These are phyloP conservation scores for Siniperca obscura DNA, from an alignment of 2,797 vertebrate species.

Conservation along the genomic window DNA sequence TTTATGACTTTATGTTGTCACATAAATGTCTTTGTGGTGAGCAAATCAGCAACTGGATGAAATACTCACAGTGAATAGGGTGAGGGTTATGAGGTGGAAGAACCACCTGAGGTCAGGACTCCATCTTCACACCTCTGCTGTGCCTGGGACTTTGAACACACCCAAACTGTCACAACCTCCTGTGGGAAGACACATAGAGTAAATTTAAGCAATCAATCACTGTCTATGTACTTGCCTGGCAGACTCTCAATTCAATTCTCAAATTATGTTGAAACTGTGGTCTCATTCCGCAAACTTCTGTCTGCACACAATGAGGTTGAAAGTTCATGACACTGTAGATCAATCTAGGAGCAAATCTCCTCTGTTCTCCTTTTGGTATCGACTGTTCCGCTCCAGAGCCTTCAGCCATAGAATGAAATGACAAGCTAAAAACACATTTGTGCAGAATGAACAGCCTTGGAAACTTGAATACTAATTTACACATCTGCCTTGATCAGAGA, in stretches of 20 bases:
- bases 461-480: neutral
- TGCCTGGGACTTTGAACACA: constrained; percentile 34
- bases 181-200: constrained; percentile 35
- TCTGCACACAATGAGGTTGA: neutral
- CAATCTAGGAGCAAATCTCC: neutral
- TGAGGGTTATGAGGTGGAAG: constrained; percentile 41
- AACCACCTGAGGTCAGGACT: constrained; percentile 53
- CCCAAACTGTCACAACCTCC: constrained; percentile 37
- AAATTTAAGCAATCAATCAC: constrained; percentile 3
- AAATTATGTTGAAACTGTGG: neutral
- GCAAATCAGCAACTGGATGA: neutral
- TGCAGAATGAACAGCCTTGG: neutral
- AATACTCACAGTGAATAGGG: constrained; percentile 51
- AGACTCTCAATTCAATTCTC: neutral
- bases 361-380: neutral
- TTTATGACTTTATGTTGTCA: constrained; percentile 8
- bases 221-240: neutral
- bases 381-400: neutral
- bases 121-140: constrained; percentile 49
- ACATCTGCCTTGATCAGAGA: neutral
- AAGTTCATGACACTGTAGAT: constrained; percentile 12
- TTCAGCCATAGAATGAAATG: neutral
- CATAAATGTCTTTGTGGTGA: constrained; percentile 3
- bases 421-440: neutral
- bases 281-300: neutral